Evolutionary conservation across 2,797 vertebrate species (phyloP).

Genomic region (Eulemur mongoz): DNA sequence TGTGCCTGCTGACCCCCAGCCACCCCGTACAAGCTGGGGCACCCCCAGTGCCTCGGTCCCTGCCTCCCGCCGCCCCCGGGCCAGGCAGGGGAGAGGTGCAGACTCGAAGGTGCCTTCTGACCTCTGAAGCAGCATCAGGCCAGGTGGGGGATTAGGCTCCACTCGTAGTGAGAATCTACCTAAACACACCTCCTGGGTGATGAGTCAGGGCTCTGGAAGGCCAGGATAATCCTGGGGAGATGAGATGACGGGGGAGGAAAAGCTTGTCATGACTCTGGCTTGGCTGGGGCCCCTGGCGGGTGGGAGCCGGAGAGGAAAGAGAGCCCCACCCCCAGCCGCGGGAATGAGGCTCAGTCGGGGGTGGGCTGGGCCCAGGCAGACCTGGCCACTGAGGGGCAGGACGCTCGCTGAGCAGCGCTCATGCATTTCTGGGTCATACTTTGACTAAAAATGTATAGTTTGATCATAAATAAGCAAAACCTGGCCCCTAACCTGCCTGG

Average conservation of each 20-base stretch:
- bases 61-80: not conserved
- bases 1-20: not conserved
- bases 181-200: not conserved
- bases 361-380: not conserved
- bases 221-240: not conserved
- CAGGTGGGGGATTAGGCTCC: not conserved
- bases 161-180: not conserved
- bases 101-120: too few relatives aligned
- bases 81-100: too few relatives aligned
- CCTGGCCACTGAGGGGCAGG: not conserved
- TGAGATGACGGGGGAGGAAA: not conserved
- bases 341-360: not conserved
- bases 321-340: accelerated
- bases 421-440: not conserved
- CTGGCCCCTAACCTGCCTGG: not conserved
- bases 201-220: not conserved
- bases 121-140: not conserved
- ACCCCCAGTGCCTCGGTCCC: not conserved
- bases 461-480: constrained; percentile 61
- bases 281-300: not conserved
- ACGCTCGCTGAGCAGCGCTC: not conserved
- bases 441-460: not conserved
- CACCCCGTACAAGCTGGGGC: not conserved
- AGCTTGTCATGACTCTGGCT: not conserved
- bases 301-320: not conserved